Evolutionary conservation across 2,888 invertebrate species (phyloP), one percentile per base, ranked within the genome.

Genomic region (Ptychoptera albimana): DNA sequence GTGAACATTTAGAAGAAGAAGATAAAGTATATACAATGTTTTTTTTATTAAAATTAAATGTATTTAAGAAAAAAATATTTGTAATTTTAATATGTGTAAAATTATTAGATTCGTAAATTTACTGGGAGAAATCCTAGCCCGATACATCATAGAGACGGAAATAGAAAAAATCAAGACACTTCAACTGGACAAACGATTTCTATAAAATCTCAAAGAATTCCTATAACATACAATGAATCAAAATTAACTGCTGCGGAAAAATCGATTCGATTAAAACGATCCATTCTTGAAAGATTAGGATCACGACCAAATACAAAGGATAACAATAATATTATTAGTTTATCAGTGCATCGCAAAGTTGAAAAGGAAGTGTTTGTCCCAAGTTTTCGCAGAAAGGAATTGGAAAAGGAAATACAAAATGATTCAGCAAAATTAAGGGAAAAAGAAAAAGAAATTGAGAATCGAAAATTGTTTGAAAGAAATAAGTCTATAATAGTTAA

Each of bases 241-340:
- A 23, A 23, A 5, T 2, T 32, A 7, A 15, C 8, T 8, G 16
- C 8, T 12, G n/a, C 11, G 8, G 16, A 35, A 35, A 42, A 35
- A 42, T 9, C 9, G 2, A 35, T 8, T 35, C n/a, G 12, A 12
- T 11, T 8, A n/a, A 66, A 59, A 47, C 58, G 57, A 12, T 67
- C 73, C 0, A 61, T 71, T 13, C 60, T 68, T 47, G 68, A 71
- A 41, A 61, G 73, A 30, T 56, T 73, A 36, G 73, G 72, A 1
- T 58, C 61, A 46, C 60, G 57, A 45, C 44, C 52, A 29, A 49
- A 48, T 31, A 44, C 35, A 29, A 43, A 44, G 40, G 49, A 49
- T 37, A 48, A 37, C 42, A 44, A 48, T 37, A 51, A 47, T 40
- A 54, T 51, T 43, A 54, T 57, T 37, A 55, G 49, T 50, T 49